Conservation (phyloP, 2,888 invertebrate species). For the Aplocera efformata region DNA sequence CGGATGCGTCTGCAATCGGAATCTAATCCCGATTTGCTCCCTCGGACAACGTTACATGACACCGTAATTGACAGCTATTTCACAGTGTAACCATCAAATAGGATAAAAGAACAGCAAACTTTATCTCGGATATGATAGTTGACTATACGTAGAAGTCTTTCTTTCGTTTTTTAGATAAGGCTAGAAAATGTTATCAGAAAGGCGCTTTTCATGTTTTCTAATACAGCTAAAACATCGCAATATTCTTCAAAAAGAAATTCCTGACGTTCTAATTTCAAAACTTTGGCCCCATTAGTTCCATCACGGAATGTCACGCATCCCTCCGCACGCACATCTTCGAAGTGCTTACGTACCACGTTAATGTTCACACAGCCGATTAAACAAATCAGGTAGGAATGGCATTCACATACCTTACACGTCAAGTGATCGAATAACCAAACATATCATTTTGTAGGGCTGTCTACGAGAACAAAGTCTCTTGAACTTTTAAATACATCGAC, state of each 20-base stretch:
- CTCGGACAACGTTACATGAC: constrained; percentile 44
- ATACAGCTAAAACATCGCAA: no score
- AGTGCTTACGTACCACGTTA: constrained; percentile 20
- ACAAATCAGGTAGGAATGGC: constrained; percentile 24
- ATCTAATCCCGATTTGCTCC: constrained; percentile 55
- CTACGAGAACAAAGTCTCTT: constrained; percentile 12
- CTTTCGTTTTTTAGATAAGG: no score
- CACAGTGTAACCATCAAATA: constrained; percentile 1
- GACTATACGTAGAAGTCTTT: no score
- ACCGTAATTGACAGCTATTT: constrained; percentile 46
- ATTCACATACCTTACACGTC: constrained; percentile 16
- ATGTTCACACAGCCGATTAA: constrained; percentile 28
- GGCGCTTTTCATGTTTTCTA: no score
- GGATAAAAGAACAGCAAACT: no score
- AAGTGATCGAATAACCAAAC: constrained; percentile 17
- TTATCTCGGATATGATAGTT: no score
- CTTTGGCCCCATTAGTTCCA: constrained; percentile 13
- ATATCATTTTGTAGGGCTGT: constrained; percentile 10
- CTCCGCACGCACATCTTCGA: constrained; percentile 15
- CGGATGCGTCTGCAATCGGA: constrained; percentile 62
- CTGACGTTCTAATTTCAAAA: constrained; percentile 15
- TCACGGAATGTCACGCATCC: constrained; percentile 17
- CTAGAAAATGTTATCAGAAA: no score
- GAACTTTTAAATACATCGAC: constrained; percentile 34
- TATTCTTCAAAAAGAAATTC: constrained; percentile 3